Evolutionary conservation across 2,113 vertebrate species (phyloP), one percentile per base, ranked within the genome.

Genomic region (Balaeniceps rex): DNA sequence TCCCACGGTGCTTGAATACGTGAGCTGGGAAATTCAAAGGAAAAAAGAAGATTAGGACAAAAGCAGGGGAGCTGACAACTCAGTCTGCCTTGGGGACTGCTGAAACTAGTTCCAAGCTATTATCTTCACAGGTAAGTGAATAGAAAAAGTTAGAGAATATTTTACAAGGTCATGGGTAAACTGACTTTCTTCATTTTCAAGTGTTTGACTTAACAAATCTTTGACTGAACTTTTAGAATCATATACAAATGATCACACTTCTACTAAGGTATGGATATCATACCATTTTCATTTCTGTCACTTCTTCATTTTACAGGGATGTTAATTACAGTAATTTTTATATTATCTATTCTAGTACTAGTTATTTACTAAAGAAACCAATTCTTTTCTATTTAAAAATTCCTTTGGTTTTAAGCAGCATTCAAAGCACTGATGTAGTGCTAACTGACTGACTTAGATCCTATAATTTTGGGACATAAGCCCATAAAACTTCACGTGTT

Each of bases 381-480:
- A 44, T 61, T 64, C 3, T 44, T 89, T 82, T 70, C 57, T 91
- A 29, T 71, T 75, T 75, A 7, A 12, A 90, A 76, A 72, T 87
- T 68, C 11, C 9, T 51, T 57, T 77, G 31, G 26, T 72, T 95
- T 91, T 83, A 90, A 87, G 38, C 47, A 80, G 10, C 26, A 77
- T 79, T 88, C 42, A 77, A 77, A 86, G 22, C n/a, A 51, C 25
- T 47, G 60, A 21, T 64, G 51, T 38, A 89, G 58, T 19, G 94
- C 46, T 83, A 60, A 74, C 42, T 66, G 44, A 70, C 82, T 88
- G 78, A 54, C 88, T 90, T 54, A 87, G 71, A n/a, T 60, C 38
- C 55, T 49, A 24, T 83, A 91, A 93, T 87, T 93, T 97, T 96
- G 91, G 95, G 95, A 96, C 87, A 77, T 83, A 83, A 96, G 89